phyloP scores from a whole-genome alignment of 2,888 invertebrate genomes.

The Epinotia brunnichana region DNA sequence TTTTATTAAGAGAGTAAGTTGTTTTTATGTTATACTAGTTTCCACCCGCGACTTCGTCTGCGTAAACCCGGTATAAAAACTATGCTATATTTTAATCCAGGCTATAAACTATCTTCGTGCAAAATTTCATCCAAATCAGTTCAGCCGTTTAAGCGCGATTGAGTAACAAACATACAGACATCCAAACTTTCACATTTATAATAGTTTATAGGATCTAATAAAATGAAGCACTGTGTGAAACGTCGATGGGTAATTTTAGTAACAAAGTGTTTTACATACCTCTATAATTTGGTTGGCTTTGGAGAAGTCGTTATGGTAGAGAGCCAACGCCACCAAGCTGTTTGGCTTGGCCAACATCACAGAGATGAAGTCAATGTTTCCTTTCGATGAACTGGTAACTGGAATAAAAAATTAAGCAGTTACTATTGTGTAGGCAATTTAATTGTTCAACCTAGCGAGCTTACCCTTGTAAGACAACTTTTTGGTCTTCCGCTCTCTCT shows the following conservation, averaged over 20 bases:
- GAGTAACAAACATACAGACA: too few relatives aligned
- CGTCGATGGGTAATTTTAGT: not conserved
- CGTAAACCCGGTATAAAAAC: too few relatives aligned
- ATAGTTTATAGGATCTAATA: too few relatives aligned
- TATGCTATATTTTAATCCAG: too few relatives aligned
- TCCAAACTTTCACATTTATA: too few relatives aligned
- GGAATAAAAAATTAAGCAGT: constrained; percentile 49
- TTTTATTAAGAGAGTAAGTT: not conserved
- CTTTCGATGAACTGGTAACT: constrained; percentile 64
- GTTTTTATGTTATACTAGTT: too few relatives aligned
- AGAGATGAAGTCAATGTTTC: constrained; percentile 81
- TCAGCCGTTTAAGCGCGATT: too few relatives aligned
- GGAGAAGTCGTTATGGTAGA: constrained; percentile 88
- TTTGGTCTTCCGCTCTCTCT: too few relatives aligned
- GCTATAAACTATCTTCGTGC: too few relatives aligned
- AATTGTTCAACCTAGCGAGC: not conserved
- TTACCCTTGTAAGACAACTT: too few relatives aligned
- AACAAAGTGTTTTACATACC: constrained; percentile 75
- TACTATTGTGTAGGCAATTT: constrained; percentile 8
- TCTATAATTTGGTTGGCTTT: constrained; percentile 91
- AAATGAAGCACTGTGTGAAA: not conserved
- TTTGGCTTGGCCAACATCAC: constrained; percentile 90
- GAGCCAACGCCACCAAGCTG: constrained; percentile 89
- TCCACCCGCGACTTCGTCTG: too few relatives aligned
- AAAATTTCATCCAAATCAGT: too few relatives aligned